A percentile compares a stretch with the other conserved stretches of the same genome.
These are phyloP conservation scores for Lophius americanus DNA, from an alignment of 2,797 vertebrate species.

Conservation along the genomic window DNA sequence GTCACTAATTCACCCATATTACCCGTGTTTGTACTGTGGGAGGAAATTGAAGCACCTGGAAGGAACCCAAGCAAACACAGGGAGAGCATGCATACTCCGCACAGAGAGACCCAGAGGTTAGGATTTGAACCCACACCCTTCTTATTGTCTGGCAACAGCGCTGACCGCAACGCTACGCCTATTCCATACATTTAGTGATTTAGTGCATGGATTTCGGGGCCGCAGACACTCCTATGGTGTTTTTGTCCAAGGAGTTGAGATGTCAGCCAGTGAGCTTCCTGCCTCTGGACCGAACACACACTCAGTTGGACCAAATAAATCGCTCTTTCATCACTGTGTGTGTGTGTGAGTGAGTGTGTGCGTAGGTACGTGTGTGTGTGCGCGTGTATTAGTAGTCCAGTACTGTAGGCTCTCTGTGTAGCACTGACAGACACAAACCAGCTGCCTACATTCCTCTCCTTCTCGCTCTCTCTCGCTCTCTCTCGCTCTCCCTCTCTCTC, in stretches of 20 bases:
- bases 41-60: too few relatives aligned
- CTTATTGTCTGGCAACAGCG: too few relatives aligned
- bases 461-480: constrained; percentile 43
- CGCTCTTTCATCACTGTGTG: constrained; percentile 69
- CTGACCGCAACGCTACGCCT: neutral
- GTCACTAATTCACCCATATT: too few relatives aligned
- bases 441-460: constrained; percentile 79
- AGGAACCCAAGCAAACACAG: too few relatives aligned
- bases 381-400: constrained; percentile 50
- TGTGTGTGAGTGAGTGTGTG: constrained; percentile 34
- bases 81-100: too few relatives aligned
- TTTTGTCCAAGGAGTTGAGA: constrained; percentile 61
- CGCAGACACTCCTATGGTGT: constrained; percentile 23
- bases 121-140: too few relatives aligned
- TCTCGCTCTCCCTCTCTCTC: constrained; percentile 38
- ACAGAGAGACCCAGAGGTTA: too few relatives aligned
- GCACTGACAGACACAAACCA: constrained; percentile 82
- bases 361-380: constrained; percentile 33
- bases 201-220: constrained; percentile 11
- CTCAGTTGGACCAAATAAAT: constrained; percentile 76
- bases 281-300: constrained; percentile 58
- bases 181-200: constrained; percentile 12
- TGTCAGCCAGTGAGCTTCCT: constrained; percentile 56
- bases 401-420: constrained; percentile 80
- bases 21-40: too few relatives aligned